phyloP scores from a whole-genome alignment of 2,113 vertebrate genomes.

The Deroptyus accipitrinus region DNA sequence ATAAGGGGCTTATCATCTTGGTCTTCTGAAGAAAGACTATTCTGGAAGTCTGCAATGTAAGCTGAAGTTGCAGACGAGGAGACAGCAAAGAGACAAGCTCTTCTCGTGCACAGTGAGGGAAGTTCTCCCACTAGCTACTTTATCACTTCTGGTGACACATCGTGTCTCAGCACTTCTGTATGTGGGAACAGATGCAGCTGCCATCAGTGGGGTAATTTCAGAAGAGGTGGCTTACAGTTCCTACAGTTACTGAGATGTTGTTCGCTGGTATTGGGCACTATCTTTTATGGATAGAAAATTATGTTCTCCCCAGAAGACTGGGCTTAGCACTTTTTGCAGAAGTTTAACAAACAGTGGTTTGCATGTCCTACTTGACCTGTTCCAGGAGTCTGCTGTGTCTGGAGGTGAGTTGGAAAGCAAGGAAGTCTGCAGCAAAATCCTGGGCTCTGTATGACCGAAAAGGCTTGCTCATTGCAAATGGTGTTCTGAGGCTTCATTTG shows the following conservation, averaged over 20 bases:
- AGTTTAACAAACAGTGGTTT: not conserved
- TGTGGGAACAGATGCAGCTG: not conserved
- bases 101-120: not conserved
- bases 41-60: not conserved
- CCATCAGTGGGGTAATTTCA: accelerated
- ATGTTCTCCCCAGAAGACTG: not conserved
- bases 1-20: accelerated
- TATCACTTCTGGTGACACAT: accelerated
- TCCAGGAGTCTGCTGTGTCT: not conserved
- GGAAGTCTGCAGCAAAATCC: not conserved
- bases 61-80: not conserved
- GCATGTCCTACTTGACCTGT: accelerated
- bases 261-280: accelerated
- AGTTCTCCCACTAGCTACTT: accelerated
- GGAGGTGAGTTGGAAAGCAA: not conserved
- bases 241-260: no score
- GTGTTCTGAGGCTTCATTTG: not conserved
- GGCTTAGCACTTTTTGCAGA: not conserved
- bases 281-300: not conserved
- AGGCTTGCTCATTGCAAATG: not conserved
- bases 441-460: no score
- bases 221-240: not conserved
- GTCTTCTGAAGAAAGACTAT: not conserved
- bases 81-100: not conserved
- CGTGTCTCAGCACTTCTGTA: not conserved